These are phyloP conservation scores for Corythoichthys haematopterus DNA, from an alignment of 2,113 vertebrate species.

Conservation along the genomic window DNA sequence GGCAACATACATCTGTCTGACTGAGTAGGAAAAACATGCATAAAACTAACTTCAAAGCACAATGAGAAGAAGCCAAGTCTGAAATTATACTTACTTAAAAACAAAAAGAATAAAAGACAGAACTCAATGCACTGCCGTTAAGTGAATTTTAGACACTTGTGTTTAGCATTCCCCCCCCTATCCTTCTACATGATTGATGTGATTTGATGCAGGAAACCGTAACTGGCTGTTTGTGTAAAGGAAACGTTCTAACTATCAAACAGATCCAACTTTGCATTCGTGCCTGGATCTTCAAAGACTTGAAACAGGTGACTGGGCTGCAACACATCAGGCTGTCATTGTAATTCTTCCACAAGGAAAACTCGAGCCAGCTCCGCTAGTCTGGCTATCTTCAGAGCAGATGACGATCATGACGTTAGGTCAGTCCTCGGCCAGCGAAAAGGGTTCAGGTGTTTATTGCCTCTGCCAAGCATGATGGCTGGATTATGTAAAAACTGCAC, in stretches of 20 bases:
- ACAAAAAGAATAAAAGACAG: conserved; percentile 31
- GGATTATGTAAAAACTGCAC: background rate
- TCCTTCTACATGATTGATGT: conserved; percentile 21
- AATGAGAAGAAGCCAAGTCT: conserved; percentile 45
- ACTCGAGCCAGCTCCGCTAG: conserved; percentile 28
- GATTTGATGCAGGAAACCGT: conserved; percentile 22
- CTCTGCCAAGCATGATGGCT: background rate
- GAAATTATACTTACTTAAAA: conserved; percentile 37
- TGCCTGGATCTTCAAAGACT: conserved; percentile 51
- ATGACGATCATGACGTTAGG: conserved; percentile 20
- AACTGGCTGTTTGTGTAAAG: conserved; percentile 10
- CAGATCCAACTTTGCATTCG: conserved; percentile 36
- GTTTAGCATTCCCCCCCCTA: conserved; percentile 17
- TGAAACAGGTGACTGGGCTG: conserved; percentile 51
- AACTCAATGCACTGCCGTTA: conserved; percentile 19
- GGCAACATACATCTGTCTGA: conserved; percentile 46
- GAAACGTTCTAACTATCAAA: conserved; percentile 4
- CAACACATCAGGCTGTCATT: conserved; percentile 56
- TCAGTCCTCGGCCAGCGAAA: conserved; percentile 6
- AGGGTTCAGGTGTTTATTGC: conserved; percentile 22
- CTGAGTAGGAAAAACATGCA: conserved; percentile 25
- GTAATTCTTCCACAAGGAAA: conserved; percentile 37
- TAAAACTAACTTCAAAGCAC: conserved; percentile 38
- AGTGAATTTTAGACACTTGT: conserved; percentile 13
- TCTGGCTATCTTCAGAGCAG: conserved; percentile 14